Conservation (phyloP, 2,888 invertebrate species). For the Ecliptopera silaceata region DNA sequence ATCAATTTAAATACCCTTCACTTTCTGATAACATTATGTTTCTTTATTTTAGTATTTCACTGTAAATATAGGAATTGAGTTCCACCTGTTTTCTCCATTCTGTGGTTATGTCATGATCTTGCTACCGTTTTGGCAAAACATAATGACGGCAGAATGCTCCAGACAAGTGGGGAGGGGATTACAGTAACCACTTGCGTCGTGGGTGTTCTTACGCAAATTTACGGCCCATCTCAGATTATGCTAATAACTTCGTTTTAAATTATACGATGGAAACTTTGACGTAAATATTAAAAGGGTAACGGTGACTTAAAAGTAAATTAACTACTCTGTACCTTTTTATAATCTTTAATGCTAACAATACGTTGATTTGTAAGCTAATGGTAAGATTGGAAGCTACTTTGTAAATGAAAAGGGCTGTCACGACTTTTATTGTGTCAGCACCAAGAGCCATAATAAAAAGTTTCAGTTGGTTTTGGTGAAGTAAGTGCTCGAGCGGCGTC, state of each 20-base stretch:
- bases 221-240: slow-evolving; percentile 35
- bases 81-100: slow-evolving; percentile 35
- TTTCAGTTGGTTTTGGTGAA: not conserved
- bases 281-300: slow-evolving; percentile 27
- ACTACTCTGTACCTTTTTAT: slow-evolving; percentile 1
- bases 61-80: too few species aligned
- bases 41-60: too few species aligned
- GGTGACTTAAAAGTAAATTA: slow-evolving; percentile 8
- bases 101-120: slow-evolving; percentile 45
- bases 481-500: slow-evolving; percentile 1
- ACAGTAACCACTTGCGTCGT: slow-evolving; percentile 36
- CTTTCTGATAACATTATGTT: too few species aligned
- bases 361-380: not conserved
- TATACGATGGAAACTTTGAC: slow-evolving; percentile 25
- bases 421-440: not conserved
- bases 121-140: slow-evolving; percentile 46
- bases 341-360: slow-evolving; percentile 1
- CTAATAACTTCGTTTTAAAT: slow-evolving; percentile 31
- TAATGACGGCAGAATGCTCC: slow-evolving; percentile 52
- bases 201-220: slow-evolving; percentile 37
- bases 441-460: not conserved
- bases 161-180: slow-evolving; percentile 46
- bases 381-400: not conserved
- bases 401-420: not conserved
- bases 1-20: too few species aligned